A percentile compares a stretch with the other conserved stretches of the same genome.
Conservation (phyloP, 2,888 invertebrate species). For the Eristalinus sepulchralis region DNA sequence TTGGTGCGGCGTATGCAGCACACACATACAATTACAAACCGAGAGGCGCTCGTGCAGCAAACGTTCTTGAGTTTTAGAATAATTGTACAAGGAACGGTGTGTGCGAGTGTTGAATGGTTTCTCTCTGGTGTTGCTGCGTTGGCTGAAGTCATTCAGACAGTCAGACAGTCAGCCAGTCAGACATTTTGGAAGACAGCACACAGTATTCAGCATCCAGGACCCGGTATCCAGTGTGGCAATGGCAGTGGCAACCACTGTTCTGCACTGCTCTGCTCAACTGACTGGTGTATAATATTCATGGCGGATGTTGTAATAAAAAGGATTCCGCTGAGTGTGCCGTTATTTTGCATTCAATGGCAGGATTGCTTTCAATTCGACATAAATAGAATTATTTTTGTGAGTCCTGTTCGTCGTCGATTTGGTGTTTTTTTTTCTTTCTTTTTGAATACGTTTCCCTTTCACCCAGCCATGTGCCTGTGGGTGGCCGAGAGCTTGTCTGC, state of each 20-base stretch:
- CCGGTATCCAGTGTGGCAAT: background rate
- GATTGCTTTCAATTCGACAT: slow-evolving; percentile 68
- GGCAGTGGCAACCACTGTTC: background rate
- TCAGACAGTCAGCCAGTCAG: background rate
- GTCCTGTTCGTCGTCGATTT: slow-evolving; percentile 26
- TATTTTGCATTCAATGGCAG: slow-evolving; percentile 70
- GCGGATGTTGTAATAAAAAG: slow-evolving; percentile 70
- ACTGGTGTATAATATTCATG: slow-evolving; percentile 61
- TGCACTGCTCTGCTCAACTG: slow-evolving; percentile 10
- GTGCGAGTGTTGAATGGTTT: background rate
- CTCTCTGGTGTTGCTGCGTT: background rate
- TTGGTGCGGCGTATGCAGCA: slow-evolving; percentile 1
- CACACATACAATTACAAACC: background rate
- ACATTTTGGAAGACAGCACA: background rate
- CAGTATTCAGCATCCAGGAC: background rate
- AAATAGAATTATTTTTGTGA: slow-evolving; percentile 70
- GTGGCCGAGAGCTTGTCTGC: background rate
- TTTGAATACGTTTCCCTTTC: slow-evolving; percentile 18
- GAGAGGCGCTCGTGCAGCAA: background rate
- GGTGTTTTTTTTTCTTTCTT: background rate
- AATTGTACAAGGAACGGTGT: slow-evolving; percentile 5
- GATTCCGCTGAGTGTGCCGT: slow-evolving; percentile 69
- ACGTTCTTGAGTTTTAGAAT: background rate
- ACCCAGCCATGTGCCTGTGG: slow-evolving; percentile 7
- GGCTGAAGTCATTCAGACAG: background rate